Evolutionary conservation across 2,888 invertebrate genomes (phyloP), one percentile per base, ranked within the genome.

Genomic region (Drosophila falleni): DNA sequence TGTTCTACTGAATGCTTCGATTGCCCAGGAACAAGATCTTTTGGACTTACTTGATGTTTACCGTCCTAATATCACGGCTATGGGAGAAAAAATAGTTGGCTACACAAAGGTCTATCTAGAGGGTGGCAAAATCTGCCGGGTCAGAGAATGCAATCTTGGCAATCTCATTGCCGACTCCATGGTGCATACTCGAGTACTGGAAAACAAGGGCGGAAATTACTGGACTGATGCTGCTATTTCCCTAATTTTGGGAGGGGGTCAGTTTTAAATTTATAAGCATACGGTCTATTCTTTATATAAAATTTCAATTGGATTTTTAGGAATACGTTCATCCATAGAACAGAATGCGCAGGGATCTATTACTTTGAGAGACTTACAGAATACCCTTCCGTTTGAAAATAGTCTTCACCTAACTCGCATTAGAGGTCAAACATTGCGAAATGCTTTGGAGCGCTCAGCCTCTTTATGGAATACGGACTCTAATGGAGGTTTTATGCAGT

Each of bases 191-290:
- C 81, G 92, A 5, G 94, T 95, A 77, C 91, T 93, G 2, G 79
- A 86, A 26, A 80, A 92, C 13, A 72, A 78, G 49, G 88, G 86
- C 13, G 89, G 89, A 0, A 71, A 68, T 1, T 94, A 94, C 47
- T 97, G 97, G 97, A 96, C 96, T 0, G 95, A 96, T 86, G 95
- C 96, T 0, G 94, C 97, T 0, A 95, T 97, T 78, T 96, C 95
- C 2, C 82, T 98, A 0, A 92, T 96, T 39, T 96, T 97, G 91
- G 95, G 96, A 15, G 98, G 98, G 39, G 95, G 95, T 59, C 63
- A 49, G 78, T 67, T 3, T 0, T 2, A 26, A 1, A 3, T 6
- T 13, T 1, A 16, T 13, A 0, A 37, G 1, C n/a, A 13, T 13
- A 9, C 5, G 16, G 8, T 10, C 1, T 33, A 4, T 23, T 29